Percentiles rank a stretch among this genome's conserved stretches.
phyloP scores from a whole-genome alignment of 2,888 invertebrate species.

The Zaprionus bogoriensis region DNA sequence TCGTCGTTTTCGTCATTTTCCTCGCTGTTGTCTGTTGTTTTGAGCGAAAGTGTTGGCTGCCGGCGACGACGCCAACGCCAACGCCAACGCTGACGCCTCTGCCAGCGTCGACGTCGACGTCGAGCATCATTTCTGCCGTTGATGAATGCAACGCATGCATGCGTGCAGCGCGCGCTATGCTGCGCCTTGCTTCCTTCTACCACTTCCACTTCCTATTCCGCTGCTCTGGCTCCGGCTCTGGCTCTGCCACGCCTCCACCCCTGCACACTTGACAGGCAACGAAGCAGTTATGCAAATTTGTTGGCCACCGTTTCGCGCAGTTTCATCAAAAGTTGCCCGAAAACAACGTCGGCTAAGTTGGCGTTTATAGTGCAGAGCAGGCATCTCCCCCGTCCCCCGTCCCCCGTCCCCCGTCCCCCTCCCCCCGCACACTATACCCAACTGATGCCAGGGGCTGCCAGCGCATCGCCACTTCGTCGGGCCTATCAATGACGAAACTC shows the following conservation, averaged over 20 bases:
- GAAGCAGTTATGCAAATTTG: constrained; percentile 75
- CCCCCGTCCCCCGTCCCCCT: neutral
- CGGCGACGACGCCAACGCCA: neutral
- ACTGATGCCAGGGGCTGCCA: neutral
- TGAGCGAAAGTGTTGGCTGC: constrained; percentile 50
- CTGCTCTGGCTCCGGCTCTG: neutral
- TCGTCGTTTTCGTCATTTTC: constrained; percentile 45
- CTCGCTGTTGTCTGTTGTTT: constrained; percentile 45
- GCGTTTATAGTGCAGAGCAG: constrained; percentile 1
- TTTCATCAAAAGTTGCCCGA: constrained; percentile 75
- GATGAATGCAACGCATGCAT: constrained; percentile 77
- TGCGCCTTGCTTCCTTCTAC: neutral
- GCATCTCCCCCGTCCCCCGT: constrained; percentile 1
- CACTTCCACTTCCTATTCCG: neutral
- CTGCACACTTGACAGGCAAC: constrained; percentile 46
- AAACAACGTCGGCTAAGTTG: constrained; percentile 49
- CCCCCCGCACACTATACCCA: neutral
- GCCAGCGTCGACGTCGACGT: constrained; percentile 15
- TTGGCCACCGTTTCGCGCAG: constrained; percentile 62
- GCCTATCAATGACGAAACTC: constrained; percentile 34
- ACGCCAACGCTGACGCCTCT: neutral
- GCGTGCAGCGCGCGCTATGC: constrained; percentile 49
- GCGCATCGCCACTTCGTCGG: constrained; percentile 7
- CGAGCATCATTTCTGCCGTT: constrained; percentile 39
- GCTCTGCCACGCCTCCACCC: neutral